Percentiles rank a stretch among this genome's conserved stretches.
Evolutionary conservation across 2,113 vertebrate species (phyloP).

Genomic region (Amphilophus citrinellus): DNA sequence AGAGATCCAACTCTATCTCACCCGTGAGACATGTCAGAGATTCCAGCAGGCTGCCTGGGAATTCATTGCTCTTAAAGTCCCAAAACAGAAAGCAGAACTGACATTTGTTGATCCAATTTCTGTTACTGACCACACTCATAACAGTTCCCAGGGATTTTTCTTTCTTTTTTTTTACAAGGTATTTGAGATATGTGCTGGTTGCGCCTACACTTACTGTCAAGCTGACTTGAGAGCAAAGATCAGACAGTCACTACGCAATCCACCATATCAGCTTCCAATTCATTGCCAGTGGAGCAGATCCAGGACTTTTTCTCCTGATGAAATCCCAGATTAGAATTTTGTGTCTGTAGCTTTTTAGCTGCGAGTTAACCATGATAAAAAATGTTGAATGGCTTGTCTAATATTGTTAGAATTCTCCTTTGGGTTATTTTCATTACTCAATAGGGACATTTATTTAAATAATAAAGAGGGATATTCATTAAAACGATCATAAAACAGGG

Average conservation of each 20-base stretch:
- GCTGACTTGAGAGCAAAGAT: slow-evolving; percentile 33
- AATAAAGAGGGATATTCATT: neutral
- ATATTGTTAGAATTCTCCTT: slow-evolving; percentile 34
- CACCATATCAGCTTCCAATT: slow-evolving; percentile 61
- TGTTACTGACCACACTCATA: neutral
- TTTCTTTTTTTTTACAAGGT: slow-evolving; percentile 9
- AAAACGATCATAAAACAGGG: neutral
- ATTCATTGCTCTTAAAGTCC: slow-evolving; percentile 1
- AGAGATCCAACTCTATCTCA: slow-evolving; percentile 29
- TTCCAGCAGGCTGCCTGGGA: neutral
- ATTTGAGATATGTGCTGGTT: slow-evolving; percentile 41
- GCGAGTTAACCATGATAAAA: slow-evolving; percentile 27
- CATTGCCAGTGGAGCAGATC: slow-evolving; percentile 61
- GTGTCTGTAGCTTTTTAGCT: slow-evolving; percentile 56
- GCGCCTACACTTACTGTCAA: slow-evolving; percentile 46
- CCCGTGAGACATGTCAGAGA: slow-evolving; percentile 22
- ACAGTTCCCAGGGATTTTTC: slow-evolving; percentile 15
- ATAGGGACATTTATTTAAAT: slow-evolving; percentile 10
- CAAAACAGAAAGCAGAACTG: slow-evolving; percentile 25
- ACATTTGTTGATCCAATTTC: slow-evolving; percentile 28
- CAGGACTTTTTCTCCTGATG: slow-evolving; percentile 59
- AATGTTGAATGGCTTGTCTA: slow-evolving; percentile 36
- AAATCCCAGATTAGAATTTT: slow-evolving; percentile 57
- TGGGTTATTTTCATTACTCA: slow-evolving; percentile 15
- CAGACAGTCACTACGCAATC: slow-evolving; percentile 44